phyloP scores from a whole-genome alignment of 2,797 vertebrate species.

The Brachyalestes nurse region DNA sequence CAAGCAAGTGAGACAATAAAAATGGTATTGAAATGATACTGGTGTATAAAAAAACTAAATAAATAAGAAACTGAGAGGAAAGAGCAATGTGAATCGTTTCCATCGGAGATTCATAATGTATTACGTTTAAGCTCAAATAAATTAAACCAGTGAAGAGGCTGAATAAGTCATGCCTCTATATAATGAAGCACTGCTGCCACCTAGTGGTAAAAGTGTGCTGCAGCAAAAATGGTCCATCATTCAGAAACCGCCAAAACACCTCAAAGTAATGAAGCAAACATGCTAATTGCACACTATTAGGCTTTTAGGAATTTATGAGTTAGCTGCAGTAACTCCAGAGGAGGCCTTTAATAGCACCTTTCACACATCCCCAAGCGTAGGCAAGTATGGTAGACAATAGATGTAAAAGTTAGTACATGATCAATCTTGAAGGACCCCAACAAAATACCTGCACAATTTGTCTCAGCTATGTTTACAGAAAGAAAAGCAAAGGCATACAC shows the following conservation, averaged over 20 bases:
- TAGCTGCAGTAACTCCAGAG: background rate
- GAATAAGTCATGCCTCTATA: too few relatives aligned
- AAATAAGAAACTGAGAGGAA: background rate
- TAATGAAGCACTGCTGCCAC: slow-evolving; percentile 65
- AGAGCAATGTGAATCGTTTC: background rate
- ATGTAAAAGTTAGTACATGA: too few relatives aligned
- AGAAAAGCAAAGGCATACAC: background rate
- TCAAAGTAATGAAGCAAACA: background rate
- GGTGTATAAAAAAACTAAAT: background rate
- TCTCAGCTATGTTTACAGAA: background rate
- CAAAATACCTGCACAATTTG: too few relatives aligned
- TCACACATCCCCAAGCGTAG: too few relatives aligned
- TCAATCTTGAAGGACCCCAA: too few relatives aligned
- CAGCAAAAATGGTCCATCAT: background rate
- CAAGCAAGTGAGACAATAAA: background rate
- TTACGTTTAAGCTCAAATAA: background rate
- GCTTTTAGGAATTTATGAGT: background rate
- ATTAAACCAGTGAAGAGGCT: background rate
- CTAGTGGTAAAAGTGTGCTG: slow-evolving; percentile 61
- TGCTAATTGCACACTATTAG: background rate
- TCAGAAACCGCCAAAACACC: background rate
- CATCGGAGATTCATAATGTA: too few relatives aligned
- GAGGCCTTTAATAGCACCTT: background rate
- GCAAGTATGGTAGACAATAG: too few relatives aligned
- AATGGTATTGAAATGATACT: background rate